phyloP scores from a whole-genome alignment of 2,888 invertebrate species.

The Drosophila barbarae region DNA sequence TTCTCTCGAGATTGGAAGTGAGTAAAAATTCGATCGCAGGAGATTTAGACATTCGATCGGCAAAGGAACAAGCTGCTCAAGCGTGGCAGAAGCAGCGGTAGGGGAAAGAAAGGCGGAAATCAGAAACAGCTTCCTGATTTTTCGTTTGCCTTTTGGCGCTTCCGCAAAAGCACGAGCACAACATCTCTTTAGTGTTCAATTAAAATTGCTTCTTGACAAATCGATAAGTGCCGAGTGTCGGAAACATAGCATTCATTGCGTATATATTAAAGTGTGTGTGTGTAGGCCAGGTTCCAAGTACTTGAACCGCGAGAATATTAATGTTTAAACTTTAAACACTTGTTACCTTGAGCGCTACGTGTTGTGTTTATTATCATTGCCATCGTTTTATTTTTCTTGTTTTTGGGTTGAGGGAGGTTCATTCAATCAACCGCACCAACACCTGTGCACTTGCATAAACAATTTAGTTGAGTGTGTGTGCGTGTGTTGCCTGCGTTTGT shows the following conservation, averaged over 20 bases:
- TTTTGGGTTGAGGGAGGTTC: conserved; percentile 68
- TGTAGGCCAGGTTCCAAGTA: conserved; percentile 39
- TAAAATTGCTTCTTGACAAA: conserved; percentile 59
- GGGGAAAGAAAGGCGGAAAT: conserved; percentile 59
- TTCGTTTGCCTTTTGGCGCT: conserved; percentile 47
- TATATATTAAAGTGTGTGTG: conserved; percentile 1
- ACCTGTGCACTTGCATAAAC: conserved; percentile 6
- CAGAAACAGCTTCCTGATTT: conserved; percentile 52
- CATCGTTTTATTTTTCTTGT: conserved; percentile 23
- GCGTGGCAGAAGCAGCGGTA: conserved; percentile 12
- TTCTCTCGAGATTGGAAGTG: conserved; percentile 19
- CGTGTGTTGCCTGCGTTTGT: conserved; percentile 11
- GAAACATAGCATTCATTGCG: conserved; percentile 4
- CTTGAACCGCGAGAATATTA: conserved; percentile 42
- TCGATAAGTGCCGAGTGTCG: conserved; percentile 57
- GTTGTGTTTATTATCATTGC: conserved; percentile 38
- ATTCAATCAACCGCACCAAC: conserved; percentile 46
- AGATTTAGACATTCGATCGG: neutral
- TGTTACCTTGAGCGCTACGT: conserved; percentile 63
- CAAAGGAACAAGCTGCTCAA: neutral
- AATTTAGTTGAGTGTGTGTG: conserved; percentile 1
- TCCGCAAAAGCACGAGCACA: conserved; percentile 39
- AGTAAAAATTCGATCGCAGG: conserved; percentile 19
- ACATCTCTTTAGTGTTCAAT: conserved; percentile 5
- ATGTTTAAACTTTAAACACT: conserved; percentile 59